Evolutionary conservation across 2,888 invertebrate genomes (phyloP).

Genomic region (Melanotus villosus): DNA sequence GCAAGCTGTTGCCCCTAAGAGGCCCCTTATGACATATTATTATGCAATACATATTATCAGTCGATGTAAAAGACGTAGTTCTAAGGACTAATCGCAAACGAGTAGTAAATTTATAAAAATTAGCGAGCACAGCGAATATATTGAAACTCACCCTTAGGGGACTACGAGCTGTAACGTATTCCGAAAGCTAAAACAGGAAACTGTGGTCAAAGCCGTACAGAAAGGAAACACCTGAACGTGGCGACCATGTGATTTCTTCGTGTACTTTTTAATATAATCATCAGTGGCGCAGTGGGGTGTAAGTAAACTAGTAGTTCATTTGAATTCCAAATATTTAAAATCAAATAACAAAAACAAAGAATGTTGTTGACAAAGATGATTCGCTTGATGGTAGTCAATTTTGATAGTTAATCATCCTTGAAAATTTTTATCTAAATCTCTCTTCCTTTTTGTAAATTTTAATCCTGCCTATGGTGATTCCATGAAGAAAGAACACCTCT

Average conservation of each 20-base stretch:
- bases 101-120: background rate
- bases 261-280: background rate
- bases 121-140: background rate
- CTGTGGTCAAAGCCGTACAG: too few species aligned
- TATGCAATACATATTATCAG: constrained; percentile 38
- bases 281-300: background rate
- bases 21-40: constrained; percentile 38
- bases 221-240: background rate
- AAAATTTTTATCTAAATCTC: too few species aligned
- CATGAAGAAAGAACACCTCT: too few species aligned
- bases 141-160: background rate
- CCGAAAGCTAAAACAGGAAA: too few species aligned
- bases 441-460: too few species aligned
- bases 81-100: background rate
- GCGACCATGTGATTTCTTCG: constrained; percentile 7
- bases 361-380: background rate
- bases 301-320: too few species aligned
- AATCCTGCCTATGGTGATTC: too few species aligned
- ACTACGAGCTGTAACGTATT: background rate
- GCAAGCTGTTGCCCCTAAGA: constrained; percentile 45
- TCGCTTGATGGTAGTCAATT: too few species aligned
- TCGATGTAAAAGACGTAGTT: constrained; percentile 14
- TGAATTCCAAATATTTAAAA: too few species aligned
- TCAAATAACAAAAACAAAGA: background rate
- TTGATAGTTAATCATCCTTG: too few species aligned